These are phyloP conservation scores for Peucedramus taeniatus DNA, from an alignment of 2,113 vertebrate genomes.

Conservation along the genomic window DNA sequence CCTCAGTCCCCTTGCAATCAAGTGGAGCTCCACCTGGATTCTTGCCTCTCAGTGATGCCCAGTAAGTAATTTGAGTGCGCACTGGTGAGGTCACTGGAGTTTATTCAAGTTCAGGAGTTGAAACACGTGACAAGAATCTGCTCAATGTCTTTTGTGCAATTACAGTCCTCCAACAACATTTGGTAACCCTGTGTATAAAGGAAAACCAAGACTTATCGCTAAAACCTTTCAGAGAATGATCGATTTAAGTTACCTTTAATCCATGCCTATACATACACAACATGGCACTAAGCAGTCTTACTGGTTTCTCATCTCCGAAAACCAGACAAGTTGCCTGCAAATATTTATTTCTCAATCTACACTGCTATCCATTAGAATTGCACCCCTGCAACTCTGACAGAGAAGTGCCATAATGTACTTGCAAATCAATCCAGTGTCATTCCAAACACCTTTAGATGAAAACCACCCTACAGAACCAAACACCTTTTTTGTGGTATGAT, in stretches of 20 bases:
- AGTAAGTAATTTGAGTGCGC: slow-evolving; percentile 7
- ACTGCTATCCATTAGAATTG: neutral
- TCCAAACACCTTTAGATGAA: neutral
- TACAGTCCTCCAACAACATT: neutral
- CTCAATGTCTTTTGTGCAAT: slow-evolving; percentile 2
- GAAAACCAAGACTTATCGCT: neutral
- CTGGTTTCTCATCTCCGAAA: fast-evolving
- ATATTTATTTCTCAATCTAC: neutral
- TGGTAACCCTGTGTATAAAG: neutral
- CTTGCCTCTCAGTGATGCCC: neutral
- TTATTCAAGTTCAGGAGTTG: slow-evolving; percentile 13
- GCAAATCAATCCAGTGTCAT: neutral
- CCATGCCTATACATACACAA: neutral
- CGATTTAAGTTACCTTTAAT: neutral
- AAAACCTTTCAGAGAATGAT: neutral
- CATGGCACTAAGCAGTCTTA: neutral
- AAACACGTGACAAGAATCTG: slow-evolving; percentile 12
- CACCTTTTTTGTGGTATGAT: neutral
- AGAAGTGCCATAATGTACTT: no score
- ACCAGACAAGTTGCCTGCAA: neutral
- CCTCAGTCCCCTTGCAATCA: neutral
- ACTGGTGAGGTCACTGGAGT: slow-evolving; percentile 11
- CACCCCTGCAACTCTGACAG: neutral
- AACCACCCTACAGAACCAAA: neutral
- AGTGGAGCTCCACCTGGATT: slow-evolving; percentile 34